phyloP scores from a whole-genome alignment of 2,797 vertebrate genomes.

The Momotus momota region DNA sequence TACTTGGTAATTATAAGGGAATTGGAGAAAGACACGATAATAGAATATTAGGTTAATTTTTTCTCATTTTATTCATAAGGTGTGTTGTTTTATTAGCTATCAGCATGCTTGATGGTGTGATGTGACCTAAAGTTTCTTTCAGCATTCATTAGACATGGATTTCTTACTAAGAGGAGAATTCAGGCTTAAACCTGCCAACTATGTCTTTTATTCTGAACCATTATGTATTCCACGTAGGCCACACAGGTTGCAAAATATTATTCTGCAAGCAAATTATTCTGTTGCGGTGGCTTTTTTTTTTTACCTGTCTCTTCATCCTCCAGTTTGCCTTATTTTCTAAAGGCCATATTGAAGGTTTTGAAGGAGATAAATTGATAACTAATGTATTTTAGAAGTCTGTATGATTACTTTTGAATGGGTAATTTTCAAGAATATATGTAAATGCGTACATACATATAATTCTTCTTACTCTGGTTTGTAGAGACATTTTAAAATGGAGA shows the following conservation, averaged over 20 bases:
- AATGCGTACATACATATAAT: neutral
- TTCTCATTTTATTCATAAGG: slow-evolving; percentile 6
- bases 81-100: neutral
- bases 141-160: neutral
- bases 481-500: neutral
- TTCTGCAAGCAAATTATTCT: slow-evolving; percentile 47
- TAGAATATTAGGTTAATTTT: neutral
- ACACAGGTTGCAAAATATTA: slow-evolving; percentile 39
- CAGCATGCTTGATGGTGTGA: neutral
- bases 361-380: slow-evolving; percentile 29
- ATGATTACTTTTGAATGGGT: slow-evolving; percentile 21
- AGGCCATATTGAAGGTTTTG: neutral
- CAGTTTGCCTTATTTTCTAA: slow-evolving; percentile 15
- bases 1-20: neutral
- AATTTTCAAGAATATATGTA: slow-evolving; percentile 8
- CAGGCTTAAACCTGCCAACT: slow-evolving; percentile 31
- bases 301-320: neutral
- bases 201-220: neutral
- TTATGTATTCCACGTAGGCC: neutral
- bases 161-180: slow-evolving; percentile 19
- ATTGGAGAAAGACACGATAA: neutral
- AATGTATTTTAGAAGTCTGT: slow-evolving; percentile 12
- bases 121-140: slow-evolving; percentile 22
- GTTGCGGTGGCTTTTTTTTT: neutral
- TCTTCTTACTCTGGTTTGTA: neutral